Percentiles rank a stretch among this genome's conserved stretches.
Conservation (phyloP, 2,113 vertebrate genomes). For the Motacilla alba region DNA sequence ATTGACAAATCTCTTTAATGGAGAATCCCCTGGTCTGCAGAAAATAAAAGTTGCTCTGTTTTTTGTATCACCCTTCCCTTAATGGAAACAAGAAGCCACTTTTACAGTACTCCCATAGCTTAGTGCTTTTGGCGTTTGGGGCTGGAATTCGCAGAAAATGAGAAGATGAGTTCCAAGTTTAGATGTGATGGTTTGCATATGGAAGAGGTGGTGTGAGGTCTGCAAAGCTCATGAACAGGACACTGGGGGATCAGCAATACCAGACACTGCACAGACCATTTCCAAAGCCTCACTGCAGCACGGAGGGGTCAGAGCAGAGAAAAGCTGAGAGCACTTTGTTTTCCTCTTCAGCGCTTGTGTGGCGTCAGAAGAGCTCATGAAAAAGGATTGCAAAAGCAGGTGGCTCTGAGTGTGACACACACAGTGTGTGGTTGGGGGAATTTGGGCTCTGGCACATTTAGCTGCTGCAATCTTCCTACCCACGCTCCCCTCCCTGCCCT, state of each 20-base stretch:
- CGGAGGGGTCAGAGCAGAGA: not conserved
- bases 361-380: not conserved
- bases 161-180: not conserved
- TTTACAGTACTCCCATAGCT: not conserved
- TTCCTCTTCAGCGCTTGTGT: accelerated
- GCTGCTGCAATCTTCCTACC: not conserved
- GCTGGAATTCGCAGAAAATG: not conserved
- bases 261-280: not conserved
- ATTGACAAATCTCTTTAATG: not conserved
- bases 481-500: not conserved
- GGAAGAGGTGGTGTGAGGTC: not conserved
- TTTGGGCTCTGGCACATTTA: accelerated
- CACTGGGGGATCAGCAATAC: not conserved
- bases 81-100: not conserved
- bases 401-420: not conserved
- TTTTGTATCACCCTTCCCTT: not conserved
- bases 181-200: not conserved
- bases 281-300: not conserved
- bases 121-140: not conserved
- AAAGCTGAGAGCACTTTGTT: not conserved
- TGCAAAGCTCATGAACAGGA: accelerated
- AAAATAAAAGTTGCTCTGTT: not conserved
- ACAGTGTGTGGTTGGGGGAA: accelerated
- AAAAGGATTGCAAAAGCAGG: not conserved
- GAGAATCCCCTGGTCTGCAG: not conserved